phyloP scores from a whole-genome alignment of 2,797 vertebrate species.

The Nannoperca australis region DNA sequence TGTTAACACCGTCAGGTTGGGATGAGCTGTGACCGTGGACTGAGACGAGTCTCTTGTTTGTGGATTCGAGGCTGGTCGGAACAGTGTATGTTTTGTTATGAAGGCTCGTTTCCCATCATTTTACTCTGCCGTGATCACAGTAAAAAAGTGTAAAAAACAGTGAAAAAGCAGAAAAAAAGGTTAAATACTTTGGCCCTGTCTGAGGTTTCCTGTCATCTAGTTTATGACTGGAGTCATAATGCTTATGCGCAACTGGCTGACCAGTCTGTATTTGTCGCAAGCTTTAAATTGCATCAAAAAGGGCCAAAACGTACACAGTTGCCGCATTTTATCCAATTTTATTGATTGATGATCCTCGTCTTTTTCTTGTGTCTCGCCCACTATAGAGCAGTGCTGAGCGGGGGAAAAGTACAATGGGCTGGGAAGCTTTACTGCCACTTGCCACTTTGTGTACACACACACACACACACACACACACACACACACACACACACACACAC shows the following conservation, averaged over 20 bases:
- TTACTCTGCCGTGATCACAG: constrained; percentile 2
- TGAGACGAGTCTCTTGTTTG: constrained; percentile 52
- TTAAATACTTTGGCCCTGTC: background rate
- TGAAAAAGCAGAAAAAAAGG: background rate
- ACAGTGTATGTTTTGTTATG: constrained; percentile 39
- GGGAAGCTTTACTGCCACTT: background rate
- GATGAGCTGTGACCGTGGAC: constrained; percentile 69
- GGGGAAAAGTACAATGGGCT: background rate
- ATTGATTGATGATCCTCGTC: background rate
- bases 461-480: too few relatives aligned
- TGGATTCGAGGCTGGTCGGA: constrained; percentile 42
- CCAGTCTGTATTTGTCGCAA: background rate
- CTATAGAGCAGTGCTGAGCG: background rate
- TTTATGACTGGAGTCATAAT: background rate
- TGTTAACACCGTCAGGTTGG: constrained; percentile 77
- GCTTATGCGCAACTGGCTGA: background rate
- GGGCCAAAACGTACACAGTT: background rate
- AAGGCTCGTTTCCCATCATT: constrained; percentile 36
- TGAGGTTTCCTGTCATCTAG: background rate
- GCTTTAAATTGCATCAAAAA: background rate
- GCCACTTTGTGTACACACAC: background rate
- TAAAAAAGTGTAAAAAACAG: constrained; percentile 11
- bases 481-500: too few relatives aligned
- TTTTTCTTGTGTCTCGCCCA: background rate
- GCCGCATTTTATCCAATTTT: background rate